phyloP scores from a whole-genome alignment of 53 echinoderm and acorn worm species.

The Astropecten irregularis region DNA sequence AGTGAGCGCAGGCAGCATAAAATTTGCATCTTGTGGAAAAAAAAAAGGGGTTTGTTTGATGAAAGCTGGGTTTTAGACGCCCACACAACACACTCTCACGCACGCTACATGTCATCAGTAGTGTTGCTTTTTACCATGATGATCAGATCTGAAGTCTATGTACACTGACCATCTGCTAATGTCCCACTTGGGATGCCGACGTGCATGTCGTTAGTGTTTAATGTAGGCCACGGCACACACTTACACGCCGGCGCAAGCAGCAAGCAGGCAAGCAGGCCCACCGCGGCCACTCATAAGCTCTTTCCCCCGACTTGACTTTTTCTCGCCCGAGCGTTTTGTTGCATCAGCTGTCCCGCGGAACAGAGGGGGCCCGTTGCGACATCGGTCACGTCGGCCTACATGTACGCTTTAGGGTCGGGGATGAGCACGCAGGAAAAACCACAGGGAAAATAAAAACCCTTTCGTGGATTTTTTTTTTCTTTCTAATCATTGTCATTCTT shows the following conservation, averaged over 20 bases:
- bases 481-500: too few species aligned
- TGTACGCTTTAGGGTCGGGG: too few species aligned
- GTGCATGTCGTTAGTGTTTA: constrained; percentile 33
- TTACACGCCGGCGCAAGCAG: background rate
- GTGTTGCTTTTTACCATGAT: constrained; percentile 1
- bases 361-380: constrained; percentile 27
- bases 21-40: too few species aligned
- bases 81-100: background rate
- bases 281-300: too few species aligned
- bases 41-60: too few species aligned
- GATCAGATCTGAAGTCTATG: constrained; percentile 18
- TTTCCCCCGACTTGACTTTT: constrained; percentile 47
- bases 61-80: too few species aligned
- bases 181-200: constrained; percentile 21
- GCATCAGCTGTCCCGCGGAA: constrained; percentile 43
- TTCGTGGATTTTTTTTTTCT: too few species aligned
- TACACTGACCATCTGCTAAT: constrained; percentile 63
- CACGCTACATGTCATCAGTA: too few species aligned
- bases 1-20: too few species aligned
- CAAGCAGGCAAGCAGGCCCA: too few species aligned
- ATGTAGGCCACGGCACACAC: constrained; percentile 53
- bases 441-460: too few species aligned
- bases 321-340: constrained; percentile 2
- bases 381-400: constrained; percentile 53
- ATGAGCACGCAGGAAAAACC: too few species aligned